Evolutionary conservation across 1,140 invertebrate genomes (phyloP), one percentile per base, ranked within the genome.

Genomic region (Tetragonula clypearis): DNA sequence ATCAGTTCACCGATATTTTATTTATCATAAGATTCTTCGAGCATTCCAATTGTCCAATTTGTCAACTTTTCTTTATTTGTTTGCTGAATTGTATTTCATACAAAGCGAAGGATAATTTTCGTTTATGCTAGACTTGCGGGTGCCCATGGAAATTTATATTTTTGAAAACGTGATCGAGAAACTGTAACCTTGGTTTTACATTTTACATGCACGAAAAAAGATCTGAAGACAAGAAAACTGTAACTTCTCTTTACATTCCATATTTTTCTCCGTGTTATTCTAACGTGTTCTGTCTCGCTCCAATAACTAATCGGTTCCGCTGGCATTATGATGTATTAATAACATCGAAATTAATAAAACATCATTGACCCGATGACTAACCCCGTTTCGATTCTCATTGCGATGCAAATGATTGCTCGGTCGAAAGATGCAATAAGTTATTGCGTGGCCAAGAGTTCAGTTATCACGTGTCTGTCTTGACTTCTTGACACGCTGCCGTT

Each of bases 401-500:
- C 87, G 87, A 88, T 72, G 87, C 82, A 88, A 88, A 85, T 55
- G 35, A 62, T 82, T 30, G 41, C 17, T 68, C 11, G 23, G 21
- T 71, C 30, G 35, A 88, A 49, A 79, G 82, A 88, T 86, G 79
- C 72, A 86, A 88, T 85, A 89, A 75, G 84, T 89, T 68, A 49
- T 89, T 88, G 56, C 69, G 66, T 85, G 76, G 49, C 60, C 62
- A 56, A 84, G 74, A 68, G 69, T n/a, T n/a, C n/a, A n/a, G n/a
- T 85, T 8, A 85, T 79, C 71, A 58, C 68, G 72, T 88, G 62
- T 88, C 84, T 76, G 69, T 89, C 86, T 30, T 23, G 73, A 56
- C 80, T 62, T 41, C 69, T 71, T 65, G 87, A 89, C 87, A 89
- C 79, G 84, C 84, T 86, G 79, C 88, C 84, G 79, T 79, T 88